Evolutionary conservation across 1,140 invertebrate species (phyloP), one percentile per base, ranked within the genome.

Genomic region (Aphidius gifuensis): DNA sequence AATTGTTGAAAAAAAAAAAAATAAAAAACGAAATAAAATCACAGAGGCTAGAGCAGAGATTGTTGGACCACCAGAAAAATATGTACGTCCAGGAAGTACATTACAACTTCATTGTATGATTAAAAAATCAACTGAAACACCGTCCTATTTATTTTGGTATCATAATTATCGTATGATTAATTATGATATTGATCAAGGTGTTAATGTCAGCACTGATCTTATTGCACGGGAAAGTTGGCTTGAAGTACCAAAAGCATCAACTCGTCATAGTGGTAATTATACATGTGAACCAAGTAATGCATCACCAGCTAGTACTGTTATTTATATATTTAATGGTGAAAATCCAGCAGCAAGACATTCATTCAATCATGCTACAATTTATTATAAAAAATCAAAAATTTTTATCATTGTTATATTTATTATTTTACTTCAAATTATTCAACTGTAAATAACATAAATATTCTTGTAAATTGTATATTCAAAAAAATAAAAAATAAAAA

Each of bases 141-240:
- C 91, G 1, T 88, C 88, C 9, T 94, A 89, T 73, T 86, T 94
- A 45, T 94, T 93, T 83, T 94, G 92, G 93, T 95, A 93, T 79
- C 92, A 94, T 78, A 91, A 93, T 74, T 89, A 90, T 69, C 83
- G 90, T 61, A 93, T 94, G 91, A 92, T 94, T 75, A 94, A 93
- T 80, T 94, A 93, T 76, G 92, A 94, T 78, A 82, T 86, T 58
- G 90, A 91, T 82, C 85, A 89, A 58, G 91, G 91, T 44, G 88
- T 92, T 67, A 93, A 92, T 71, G 92, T 92, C 11, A 92, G 87
- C 49, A 88, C 89, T 4, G 87, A 91, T 64, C 76, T 85, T 49
- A 63, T 70, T 6, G 79, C 77, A 7, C 84, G 86, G 53, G 85
- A 83, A 54, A 87, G 85, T 64, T 83, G 83, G 64, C 79, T 92